Conservation (phyloP, 2,113 vertebrate genomes). For the Callipepla squamata region DNA sequence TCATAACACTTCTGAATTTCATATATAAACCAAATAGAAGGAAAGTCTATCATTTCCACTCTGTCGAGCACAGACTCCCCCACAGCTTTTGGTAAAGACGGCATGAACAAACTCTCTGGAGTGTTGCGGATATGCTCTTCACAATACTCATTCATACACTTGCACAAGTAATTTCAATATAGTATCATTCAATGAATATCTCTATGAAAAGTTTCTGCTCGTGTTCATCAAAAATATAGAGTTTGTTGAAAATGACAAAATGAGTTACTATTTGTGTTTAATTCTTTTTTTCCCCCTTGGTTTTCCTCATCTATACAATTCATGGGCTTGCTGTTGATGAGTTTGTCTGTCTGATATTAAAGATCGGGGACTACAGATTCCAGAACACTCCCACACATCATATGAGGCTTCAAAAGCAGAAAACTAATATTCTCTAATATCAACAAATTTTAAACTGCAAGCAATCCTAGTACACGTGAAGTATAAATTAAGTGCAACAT, state of each 20-base stretch:
- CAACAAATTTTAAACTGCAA: not conserved
- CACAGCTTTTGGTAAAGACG: not conserved
- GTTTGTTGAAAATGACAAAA: not conserved
- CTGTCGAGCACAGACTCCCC: not conserved
- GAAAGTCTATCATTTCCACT: conserved; percentile 28
- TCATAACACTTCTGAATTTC: conserved; percentile 23
- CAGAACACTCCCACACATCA: not conserved
- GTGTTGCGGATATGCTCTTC: not conserved
- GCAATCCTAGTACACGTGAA: not conserved
- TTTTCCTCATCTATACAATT: not conserved
- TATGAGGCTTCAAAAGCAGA: not conserved
- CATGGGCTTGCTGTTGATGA: not conserved
- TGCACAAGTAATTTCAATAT: not conserved
- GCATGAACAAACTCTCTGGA: conserved; percentile 9
- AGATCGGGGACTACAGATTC: not conserved
- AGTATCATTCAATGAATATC: not conserved
- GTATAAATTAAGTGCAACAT: rapidly evolving
- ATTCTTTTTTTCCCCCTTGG: not conserved
- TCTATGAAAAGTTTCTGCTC: not conserved
- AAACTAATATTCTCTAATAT: not conserved
- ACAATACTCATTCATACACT: not conserved
- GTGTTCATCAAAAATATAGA: not conserved
- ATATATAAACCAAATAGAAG: not conserved
- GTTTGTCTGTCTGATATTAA: not conserved
- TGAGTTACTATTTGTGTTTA: not conserved